These are phyloP conservation scores for Melikaiella ostensackeni DNA, from an alignment of 2,888 invertebrate species.

Conservation along the genomic window DNA sequence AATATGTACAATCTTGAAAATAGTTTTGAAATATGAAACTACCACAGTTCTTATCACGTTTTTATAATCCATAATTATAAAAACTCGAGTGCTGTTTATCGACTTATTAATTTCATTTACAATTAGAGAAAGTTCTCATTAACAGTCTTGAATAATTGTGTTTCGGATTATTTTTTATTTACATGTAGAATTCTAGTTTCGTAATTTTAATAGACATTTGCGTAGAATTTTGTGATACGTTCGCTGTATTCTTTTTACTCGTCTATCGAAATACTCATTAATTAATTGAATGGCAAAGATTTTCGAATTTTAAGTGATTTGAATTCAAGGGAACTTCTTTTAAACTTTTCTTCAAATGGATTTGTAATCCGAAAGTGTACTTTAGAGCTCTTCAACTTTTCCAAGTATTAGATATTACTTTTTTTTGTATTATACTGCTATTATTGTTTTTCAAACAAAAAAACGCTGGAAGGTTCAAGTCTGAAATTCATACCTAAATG, in stretches of 20 bases:
- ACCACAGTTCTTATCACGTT: background rate
- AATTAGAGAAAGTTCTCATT: background rate
- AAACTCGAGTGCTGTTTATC: conserved; percentile 21
- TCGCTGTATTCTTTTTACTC: conserved; percentile 51
- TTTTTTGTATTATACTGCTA: background rate
- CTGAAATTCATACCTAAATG: background rate
- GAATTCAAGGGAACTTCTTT: background rate
- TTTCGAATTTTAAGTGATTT: background rate
- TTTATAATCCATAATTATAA: background rate
- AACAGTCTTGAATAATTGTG: background rate
- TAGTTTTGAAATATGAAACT: conserved; percentile 11
- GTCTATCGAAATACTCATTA: conserved; percentile 20
- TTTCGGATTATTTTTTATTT: background rate
- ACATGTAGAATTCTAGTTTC: background rate
- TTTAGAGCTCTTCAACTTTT: no score
- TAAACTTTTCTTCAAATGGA: background rate
- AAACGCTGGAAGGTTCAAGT: background rate
- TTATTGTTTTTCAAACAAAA: background rate
- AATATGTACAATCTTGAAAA: conserved; percentile 7
- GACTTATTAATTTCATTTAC: background rate
- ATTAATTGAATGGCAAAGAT: background rate
- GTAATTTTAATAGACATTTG: conserved; percentile 22
- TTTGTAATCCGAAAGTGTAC: no score
- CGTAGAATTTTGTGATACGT: conserved; percentile 53
- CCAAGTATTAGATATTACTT: no score